phyloP scores from a whole-genome alignment of 2,888 invertebrate genomes.

The Sclerodermus sp. region DNA sequence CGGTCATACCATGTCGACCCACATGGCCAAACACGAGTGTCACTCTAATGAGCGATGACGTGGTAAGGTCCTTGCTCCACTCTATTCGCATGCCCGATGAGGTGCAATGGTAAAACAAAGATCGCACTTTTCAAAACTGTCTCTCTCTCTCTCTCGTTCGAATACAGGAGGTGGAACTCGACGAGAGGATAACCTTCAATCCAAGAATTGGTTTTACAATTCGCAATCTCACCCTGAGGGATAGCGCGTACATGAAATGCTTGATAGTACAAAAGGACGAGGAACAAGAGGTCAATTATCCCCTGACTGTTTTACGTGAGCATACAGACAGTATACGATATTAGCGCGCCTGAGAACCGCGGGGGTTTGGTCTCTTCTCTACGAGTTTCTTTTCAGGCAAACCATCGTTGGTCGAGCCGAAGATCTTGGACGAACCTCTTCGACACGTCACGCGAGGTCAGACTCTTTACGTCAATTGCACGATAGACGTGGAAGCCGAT shows the following conservation, averaged over 20 bases:
- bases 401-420: conserved; percentile 23
- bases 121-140: too few species aligned
- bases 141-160: too few species aligned
- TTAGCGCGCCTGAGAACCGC: neutral
- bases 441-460: conserved; percentile 42
- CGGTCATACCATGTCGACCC: conserved; percentile 67
- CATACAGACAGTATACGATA: conserved; percentile 5
- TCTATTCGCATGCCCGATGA: neutral
- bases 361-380: too few species aligned
- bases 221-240: conserved; percentile 41
- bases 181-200: conserved; percentile 48
- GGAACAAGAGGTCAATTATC: conserved; percentile 12
- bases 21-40: conserved; percentile 65
- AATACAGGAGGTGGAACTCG: conserved; percentile 43
- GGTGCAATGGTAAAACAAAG: neutral
- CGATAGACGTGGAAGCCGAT: conserved; percentile 21
- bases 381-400: conserved; percentile 26
- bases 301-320: conserved; percentile 21
- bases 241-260: conserved; percentile 28
- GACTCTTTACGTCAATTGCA: conserved; percentile 40
- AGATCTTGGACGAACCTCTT: conserved; percentile 25
- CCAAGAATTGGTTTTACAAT: conserved; percentile 59
- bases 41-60: conserved; percentile 16
- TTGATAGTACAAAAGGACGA: neutral
- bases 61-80: conserved; percentile 9